Evolutionary conservation across 2,797 vertebrate species (phyloP).

Genomic region (Ptychobarbus kaznakovi): DNA sequence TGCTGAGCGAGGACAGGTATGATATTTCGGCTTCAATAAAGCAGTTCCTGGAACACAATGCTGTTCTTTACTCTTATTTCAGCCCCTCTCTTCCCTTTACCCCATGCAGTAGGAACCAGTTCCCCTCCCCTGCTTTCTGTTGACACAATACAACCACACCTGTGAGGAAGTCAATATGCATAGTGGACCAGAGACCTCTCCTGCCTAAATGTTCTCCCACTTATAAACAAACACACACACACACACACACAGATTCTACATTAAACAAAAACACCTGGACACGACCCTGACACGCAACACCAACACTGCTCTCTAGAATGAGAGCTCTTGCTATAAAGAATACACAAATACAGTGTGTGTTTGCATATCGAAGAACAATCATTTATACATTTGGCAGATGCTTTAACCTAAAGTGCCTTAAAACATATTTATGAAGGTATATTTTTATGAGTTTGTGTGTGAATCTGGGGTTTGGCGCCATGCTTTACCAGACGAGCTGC

Average conservation of each 20-base stretch:
- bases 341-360: neutral
- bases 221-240: constrained; percentile 29
- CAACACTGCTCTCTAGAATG: constrained; percentile 42
- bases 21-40: constrained; percentile 9
- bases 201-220: constrained; percentile 29
- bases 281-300: constrained; percentile 14
- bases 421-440: constrained; percentile 1
- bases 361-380: neutral
- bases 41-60: constrained; percentile 17
- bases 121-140: constrained; percentile 60
- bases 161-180: constrained; percentile 58
- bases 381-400: neutral
- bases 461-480: neutral
- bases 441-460: neutral
- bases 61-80: constrained; percentile 35
- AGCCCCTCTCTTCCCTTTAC: constrained; percentile 21
- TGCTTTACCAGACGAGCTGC: neutral
- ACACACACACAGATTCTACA: constrained; percentile 14
- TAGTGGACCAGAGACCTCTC: constrained; percentile 41
- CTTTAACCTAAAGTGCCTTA: neutral
- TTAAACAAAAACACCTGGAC: constrained; percentile 31
- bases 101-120: constrained; percentile 42
- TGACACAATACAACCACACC: constrained; percentile 67
- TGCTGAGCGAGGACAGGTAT: neutral
- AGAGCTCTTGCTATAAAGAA: constrained; percentile 6